Percentiles rank a stretch among this genome's conserved stretches.
phyloP scores from a whole-genome alignment of 2,888 invertebrate genomes.

The Lysandra coridon region DNA sequence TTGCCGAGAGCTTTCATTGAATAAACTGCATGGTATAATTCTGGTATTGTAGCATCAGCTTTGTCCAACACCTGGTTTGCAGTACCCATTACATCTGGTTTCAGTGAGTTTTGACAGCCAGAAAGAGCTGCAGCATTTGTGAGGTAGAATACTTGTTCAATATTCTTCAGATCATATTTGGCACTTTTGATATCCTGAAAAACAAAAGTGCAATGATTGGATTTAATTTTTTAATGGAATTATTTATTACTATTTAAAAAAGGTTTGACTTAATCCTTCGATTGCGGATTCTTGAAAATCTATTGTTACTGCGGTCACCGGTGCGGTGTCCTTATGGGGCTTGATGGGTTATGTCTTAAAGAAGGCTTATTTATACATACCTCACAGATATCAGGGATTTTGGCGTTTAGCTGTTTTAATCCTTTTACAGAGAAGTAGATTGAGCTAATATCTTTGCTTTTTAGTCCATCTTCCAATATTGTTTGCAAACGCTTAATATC shows the following conservation, averaged over 20 bases:
- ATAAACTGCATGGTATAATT: slow-evolving; percentile 87
- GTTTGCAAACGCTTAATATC: slow-evolving; percentile 65
- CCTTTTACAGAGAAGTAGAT: slow-evolving; percentile 89
- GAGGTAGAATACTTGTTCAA: slow-evolving; percentile 84
- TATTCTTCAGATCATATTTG: slow-evolving; percentile 63
- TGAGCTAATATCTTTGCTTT: slow-evolving; percentile 82
- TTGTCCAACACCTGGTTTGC: slow-evolving; percentile 82
- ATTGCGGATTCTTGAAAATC: too few species aligned
- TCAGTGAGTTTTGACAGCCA: slow-evolving; percentile 73
- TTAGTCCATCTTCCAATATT: slow-evolving; percentile 70
- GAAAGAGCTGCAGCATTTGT: slow-evolving; percentile 82
- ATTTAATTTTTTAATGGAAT: not conserved
- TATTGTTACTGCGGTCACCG: too few species aligned
- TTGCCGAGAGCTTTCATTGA: slow-evolving; percentile 85
- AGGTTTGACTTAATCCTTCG: not conserved
- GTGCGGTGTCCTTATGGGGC: too few species aligned
- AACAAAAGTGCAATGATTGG: not conserved
- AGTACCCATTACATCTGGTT: slow-evolving; percentile 70
- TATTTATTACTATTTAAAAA: not conserved
- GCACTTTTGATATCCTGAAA: slow-evolving; percentile 57
- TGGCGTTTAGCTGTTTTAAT: slow-evolving; percentile 83
- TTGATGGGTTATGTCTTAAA: too few species aligned
- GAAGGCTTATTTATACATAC: slow-evolving; percentile 58
- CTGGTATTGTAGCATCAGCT: slow-evolving; percentile 83
- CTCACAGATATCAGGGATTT: slow-evolving; percentile 81